Percentiles rank a stretch among this genome's conserved stretches.
phyloP scores from a whole-genome alignment of 37 sponge, comb jelly and placozoan genomes.

The Ephydatia muelleri region DNA sequence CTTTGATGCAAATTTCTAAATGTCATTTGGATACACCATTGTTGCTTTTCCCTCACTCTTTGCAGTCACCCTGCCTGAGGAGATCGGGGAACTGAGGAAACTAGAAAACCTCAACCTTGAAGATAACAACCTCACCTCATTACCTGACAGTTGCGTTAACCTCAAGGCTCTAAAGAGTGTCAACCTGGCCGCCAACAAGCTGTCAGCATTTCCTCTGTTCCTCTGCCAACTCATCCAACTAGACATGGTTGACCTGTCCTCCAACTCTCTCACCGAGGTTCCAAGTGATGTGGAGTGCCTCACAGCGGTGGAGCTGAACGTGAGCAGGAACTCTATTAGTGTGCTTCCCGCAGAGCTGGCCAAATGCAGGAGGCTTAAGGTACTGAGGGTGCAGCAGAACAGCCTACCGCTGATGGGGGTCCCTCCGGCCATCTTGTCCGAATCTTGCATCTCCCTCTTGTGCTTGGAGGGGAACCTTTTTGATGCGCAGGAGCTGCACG shows the following conservation, averaged over 20 bases:
- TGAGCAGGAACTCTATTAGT: constrained; percentile 63
- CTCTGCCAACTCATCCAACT: constrained; percentile 59
- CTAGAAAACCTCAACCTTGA: constrained; percentile 63
- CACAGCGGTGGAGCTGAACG: constrained; percentile 70
- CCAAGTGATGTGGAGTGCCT: constrained; percentile 52
- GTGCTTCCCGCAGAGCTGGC: constrained; percentile 61
- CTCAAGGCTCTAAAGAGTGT: constrained; percentile 65
- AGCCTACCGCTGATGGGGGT: constrained; percentile 48
- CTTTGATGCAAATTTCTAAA: not conserved
- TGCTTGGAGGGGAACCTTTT: constrained; percentile 79
- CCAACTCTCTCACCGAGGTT: constrained; percentile 48
- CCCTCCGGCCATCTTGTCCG: constrained; percentile 50
- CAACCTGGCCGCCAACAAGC: constrained; percentile 49
- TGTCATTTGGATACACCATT: no score
- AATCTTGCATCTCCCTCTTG: constrained; percentile 67
- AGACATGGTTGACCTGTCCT: constrained; percentile 64
- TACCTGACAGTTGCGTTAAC: constrained; percentile 49
- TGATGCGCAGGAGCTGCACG: constrained; percentile 48
- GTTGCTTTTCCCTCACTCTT: not conserved
- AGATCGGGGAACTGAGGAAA: constrained; percentile 53
- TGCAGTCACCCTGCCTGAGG: constrained; percentile 56
- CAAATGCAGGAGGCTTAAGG: constrained; percentile 61
- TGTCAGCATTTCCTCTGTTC: constrained; percentile 50
- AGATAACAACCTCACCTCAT: constrained; percentile 39
- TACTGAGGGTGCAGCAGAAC: constrained; percentile 82